Base-by-base conservation (phyloP, 2,888 invertebrate genomes). In the Drosophila cognata region DNA sequence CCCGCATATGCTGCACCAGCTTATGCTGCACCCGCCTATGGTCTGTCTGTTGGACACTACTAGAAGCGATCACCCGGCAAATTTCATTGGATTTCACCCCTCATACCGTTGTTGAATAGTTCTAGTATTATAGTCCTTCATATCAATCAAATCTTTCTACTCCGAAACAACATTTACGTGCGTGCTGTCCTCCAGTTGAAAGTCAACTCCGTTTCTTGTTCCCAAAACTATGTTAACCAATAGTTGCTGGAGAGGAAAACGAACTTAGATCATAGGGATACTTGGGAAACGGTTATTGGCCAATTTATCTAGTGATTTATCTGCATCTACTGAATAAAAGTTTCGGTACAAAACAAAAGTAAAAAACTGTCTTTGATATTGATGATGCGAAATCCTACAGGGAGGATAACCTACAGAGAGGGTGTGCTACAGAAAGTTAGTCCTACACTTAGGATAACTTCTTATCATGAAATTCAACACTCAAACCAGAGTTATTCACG, bases 301-400 rank as follows among this genome's bases (percentile, higher is more conserved):
- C 85, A 78, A 25, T 64, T 81, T 79, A 84, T 80, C 73, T 89
- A 89, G 91, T 82, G 81, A 91, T 85, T 87, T 88, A 89, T 52
- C 31, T 91, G 93, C 93, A 93, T 92, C 84, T 91, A 91, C 93
- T 92, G 93, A 92, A 93, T 92, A 92, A 93, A 93, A 85, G 86
- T 80, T 92, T 92, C 93, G 90, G 93, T 93, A 92, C 90, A 91
- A 93, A 91, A 91, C 84, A 80, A 77, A 63, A 36, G 50, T 53
- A 28, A 55, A 33, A 36, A 13, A 33, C 25, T 28, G 3, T 7
- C 0, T 11, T 16, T 31, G 10, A 18, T 18, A 16, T 25, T 35
- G 5, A 11, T 29, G 11, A 46, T 21, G 21, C 7, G 21, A 46
- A 46, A 46, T 46, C 7, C 18, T 10, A 18, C 18, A 18, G 2